Evolutionary conservation across 2,797 vertebrate species (phyloP), one percentile per base, ranked within the genome.

Genomic region (Falco cherrug): DNA sequence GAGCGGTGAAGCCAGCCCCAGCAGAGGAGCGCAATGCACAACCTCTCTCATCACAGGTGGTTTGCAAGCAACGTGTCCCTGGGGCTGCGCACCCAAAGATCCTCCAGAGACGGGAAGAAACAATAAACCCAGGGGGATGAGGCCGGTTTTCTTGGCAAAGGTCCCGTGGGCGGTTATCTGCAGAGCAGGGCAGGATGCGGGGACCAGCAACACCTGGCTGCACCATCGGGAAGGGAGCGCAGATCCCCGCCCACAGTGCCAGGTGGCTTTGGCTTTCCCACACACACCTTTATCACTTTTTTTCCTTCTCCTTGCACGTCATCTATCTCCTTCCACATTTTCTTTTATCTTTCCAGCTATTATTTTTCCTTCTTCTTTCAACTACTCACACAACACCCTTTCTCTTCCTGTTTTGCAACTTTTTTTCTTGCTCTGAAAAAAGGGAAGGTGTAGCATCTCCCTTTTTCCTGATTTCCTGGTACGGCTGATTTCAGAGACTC

Each of bases 161-260:
- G 9, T 54, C 47, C 89, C 20, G 0, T 0, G 4, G 79, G 70
- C 5, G 10, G 59, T n/a, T 93, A 56, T 29, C 20, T 4, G 9
- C 8, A 1, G 74, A 73, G 74, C 48, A 57, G 81, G 79, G 90
- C 75, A 53, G 84, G 82, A 71, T 65, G 64, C 3, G 13, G 74
- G 82, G 78, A 84, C 75, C 39, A 28, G 86, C 78, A 90, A 13
- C 92, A 95, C 84, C 84, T 84, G 78, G 73, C 75, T 33, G 69
- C 57, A 15, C 76, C 53, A 0, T 3, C 1, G 9, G 39, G 43
- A 67, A 39, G 4, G 1, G 76, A 76, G 56, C 28, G 29, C 31
- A 1, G 29, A 1, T 21, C 86, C 31, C 53, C 3, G 1, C 70
- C 82, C 29, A 0, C 0, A 0, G 4, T 22, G 50, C 77, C 84